Evolutionary conservation across 1,140 invertebrate genomes (phyloP).

Genomic region (Kradibia gibbosae): DNA sequence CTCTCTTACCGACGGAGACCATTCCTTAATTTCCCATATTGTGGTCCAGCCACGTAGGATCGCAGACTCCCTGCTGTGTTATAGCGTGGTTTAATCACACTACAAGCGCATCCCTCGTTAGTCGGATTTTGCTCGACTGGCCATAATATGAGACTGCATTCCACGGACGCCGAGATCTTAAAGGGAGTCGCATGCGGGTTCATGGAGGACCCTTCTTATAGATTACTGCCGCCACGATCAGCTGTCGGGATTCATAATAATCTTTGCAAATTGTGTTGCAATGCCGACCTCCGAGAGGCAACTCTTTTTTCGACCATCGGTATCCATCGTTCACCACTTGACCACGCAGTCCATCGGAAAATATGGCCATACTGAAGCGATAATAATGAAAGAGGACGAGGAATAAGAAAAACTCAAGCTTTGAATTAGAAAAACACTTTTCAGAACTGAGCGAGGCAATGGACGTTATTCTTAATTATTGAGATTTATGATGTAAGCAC

Average conservation of each 20-base stretch:
- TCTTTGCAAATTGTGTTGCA: constrained; percentile 55
- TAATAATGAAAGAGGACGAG: neutral
- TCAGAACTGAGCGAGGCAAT: constrained; percentile 49
- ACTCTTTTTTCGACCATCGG: too few relatives aligned
- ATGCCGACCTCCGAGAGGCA: constrained; percentile 27
- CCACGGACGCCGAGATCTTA: constrained; percentile 48
- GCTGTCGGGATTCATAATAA: constrained; percentile 59
- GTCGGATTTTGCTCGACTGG: constrained; percentile 64
- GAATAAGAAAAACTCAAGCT: constrained; percentile 17
- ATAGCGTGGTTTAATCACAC: constrained; percentile 68
- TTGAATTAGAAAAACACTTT: constrained; percentile 62
- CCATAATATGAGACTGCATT: constrained; percentile 66
- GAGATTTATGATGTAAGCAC: constrained; percentile 64
- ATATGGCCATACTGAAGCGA: neutral
- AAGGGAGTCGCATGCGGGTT: neutral
- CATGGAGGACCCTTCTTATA: neutral
- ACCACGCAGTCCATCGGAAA: neutral
- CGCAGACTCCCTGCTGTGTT: constrained; percentile 64
- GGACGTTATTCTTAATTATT: constrained; percentile 62
- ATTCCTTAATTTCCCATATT: constrained; percentile 68
- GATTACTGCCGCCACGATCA: constrained; percentile 45
- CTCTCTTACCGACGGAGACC: constrained; percentile 46
- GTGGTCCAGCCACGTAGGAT: constrained; percentile 54
- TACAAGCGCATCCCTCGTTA: constrained; percentile 68
- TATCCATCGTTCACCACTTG: too few relatives aligned